phyloP scores from a whole-genome alignment of 2,113 vertebrate genomes.

The Anguilla japonica region DNA sequence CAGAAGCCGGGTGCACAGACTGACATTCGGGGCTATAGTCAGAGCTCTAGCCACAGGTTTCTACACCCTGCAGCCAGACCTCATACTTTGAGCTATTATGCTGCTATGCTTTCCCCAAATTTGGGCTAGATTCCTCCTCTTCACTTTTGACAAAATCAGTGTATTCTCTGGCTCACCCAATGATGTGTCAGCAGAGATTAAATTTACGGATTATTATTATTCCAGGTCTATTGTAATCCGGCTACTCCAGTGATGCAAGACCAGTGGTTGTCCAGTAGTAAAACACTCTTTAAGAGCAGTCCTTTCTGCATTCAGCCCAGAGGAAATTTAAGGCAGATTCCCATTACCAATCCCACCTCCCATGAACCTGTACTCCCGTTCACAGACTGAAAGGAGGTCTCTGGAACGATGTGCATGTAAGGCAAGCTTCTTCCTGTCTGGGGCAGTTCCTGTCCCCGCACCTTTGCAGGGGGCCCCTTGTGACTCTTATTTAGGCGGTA shows the following conservation, averaged over 20 bases:
- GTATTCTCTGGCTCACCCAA: background rate
- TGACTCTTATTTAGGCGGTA: slow-evolving; percentile 85
- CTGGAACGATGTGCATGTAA: slow-evolving; percentile 46
- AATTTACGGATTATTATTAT: background rate
- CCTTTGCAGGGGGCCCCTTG: background rate
- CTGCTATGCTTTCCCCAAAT: background rate
- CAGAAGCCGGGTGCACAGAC: background rate
- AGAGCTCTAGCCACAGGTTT: background rate
- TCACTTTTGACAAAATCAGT: background rate
- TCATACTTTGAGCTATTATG: background rate
- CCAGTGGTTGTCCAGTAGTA: background rate
- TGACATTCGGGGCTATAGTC: background rate
- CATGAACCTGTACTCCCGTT: background rate
- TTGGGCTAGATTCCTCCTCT: background rate
- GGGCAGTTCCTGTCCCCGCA: background rate
- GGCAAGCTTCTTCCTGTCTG: slow-evolving; percentile 1
- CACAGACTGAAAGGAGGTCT: slow-evolving; percentile 56
- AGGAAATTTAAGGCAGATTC: slow-evolving; percentile 27
- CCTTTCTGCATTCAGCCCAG: background rate
- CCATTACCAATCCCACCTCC: background rate
- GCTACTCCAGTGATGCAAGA: background rate
- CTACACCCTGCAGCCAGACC: background rate
- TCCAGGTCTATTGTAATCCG: background rate
- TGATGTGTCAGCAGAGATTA: background rate
- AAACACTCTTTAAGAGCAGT: background rate